These are phyloP conservation scores for Lophura nycthemera DNA, from an alignment of 2,113 vertebrate species.

Conservation along the genomic window DNA sequence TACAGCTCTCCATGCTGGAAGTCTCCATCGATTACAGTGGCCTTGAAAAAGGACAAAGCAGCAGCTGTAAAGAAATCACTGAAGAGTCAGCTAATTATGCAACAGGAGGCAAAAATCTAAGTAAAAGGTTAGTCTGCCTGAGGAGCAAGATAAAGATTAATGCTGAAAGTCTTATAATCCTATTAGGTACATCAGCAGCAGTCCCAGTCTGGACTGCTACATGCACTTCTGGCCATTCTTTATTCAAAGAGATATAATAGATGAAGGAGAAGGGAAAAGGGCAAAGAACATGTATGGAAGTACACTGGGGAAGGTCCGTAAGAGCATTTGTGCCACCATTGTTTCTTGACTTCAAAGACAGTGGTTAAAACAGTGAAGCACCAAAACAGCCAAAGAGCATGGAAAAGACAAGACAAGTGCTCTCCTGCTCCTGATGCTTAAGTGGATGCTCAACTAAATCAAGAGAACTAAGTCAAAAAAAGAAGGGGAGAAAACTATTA, in stretches of 20 bases:
- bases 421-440: background rate
- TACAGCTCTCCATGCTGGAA: background rate
- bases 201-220: background rate
- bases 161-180: slow-evolving; percentile 54
- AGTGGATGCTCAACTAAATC: background rate
- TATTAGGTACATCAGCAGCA: slow-evolving; percentile 17
- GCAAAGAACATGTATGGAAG: background rate
- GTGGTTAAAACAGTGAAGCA: background rate
- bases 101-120: slow-evolving; percentile 53
- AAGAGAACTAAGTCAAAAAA: background rate
- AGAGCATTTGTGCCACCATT: background rate
- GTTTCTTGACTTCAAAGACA: background rate
- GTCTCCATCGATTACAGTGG: background rate
- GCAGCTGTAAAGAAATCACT: slow-evolving; percentile 19
- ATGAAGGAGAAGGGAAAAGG: background rate
- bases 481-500: background rate
- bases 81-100: slow-evolving; percentile 23
- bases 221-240: background rate
- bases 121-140: slow-evolving; percentile 55
- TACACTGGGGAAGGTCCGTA: rapidly evolving
- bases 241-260: background rate
- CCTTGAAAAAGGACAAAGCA: background rate
- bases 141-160: slow-evolving; percentile 45
- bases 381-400: background rate
- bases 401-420: background rate